Percentiles rank a stretch among this genome's conserved stretches.
These are phyloP conservation scores for Oithona nana DNA, from an alignment of 2,888 invertebrate genomes.

Conservation along the genomic window DNA sequence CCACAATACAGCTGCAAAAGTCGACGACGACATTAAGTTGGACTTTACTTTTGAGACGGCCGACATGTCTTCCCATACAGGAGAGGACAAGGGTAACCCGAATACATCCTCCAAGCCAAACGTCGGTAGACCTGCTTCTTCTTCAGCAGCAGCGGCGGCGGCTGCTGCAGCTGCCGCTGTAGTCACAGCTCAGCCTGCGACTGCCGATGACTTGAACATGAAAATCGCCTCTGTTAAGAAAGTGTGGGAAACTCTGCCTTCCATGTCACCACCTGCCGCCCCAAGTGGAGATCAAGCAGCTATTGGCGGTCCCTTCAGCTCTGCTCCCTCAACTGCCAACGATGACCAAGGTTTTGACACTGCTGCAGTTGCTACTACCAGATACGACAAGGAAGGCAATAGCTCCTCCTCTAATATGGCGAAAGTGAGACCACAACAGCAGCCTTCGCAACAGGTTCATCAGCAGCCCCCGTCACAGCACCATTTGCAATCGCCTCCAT, in stretches of 20 bases:
- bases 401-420: not conserved
- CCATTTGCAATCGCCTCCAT: not conserved
- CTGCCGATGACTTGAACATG: slow-evolving; percentile 73
- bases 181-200: slow-evolving; percentile 51
- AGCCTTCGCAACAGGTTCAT: not conserved
- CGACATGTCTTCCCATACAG: slow-evolving; percentile 18
- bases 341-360: not conserved
- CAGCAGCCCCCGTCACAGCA: not conserved
- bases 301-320: not conserved
- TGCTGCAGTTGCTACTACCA: too few species aligned
- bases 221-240: slow-evolving; percentile 87
- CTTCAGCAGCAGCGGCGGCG: slow-evolving; percentile 30
- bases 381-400: not conserved
- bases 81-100: slow-evolving; percentile 13
- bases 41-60: slow-evolving; percentile 77
- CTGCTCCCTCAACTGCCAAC: not conserved
- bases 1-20: not conserved
- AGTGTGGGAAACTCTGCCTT: slow-evolving; percentile 28
- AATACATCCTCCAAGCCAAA: slow-evolving; percentile 14
- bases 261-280: not conserved
- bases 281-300: not conserved
- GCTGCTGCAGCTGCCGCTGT: slow-evolving; percentile 36
- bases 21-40: slow-evolving; percentile 57
- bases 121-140: slow-evolving; percentile 17
- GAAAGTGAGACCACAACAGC: not conserved